Base-by-base conservation (phyloP, 2,888 invertebrate species). In the Drosophila leonis region DNA sequence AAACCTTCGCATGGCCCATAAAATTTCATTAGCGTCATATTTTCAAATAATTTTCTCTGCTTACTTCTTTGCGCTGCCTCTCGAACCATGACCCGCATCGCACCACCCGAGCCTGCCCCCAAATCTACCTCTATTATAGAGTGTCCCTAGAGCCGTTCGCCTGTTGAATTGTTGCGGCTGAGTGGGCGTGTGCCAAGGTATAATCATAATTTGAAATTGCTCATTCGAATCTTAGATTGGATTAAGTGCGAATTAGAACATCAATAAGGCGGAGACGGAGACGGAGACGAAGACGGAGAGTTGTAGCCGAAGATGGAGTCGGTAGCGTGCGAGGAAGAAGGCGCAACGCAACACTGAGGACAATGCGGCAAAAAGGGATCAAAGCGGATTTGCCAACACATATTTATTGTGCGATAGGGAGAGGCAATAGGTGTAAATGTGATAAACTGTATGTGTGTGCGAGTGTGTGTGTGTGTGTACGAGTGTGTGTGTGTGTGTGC, bases 191-290 rank as follows among this genome's bases (percentile, higher is more conserved):
- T 63, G 72, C 75, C 75, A 78, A 86, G 85, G 87, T 82, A 87
- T 90, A 86, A 90, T 90, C 90, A 90, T 90, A 90, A 90, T 87
- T 87, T 82, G 79, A 90, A 90, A 90, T 90, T 90, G 84, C 87
- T 90, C 90, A 90, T 90, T 88, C 90, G 87, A 82, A 88, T 90
- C 90, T 89, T 88, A 89, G 81, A 89, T 89, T 88, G 90, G 88
- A 88, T 88, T 88, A 90, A 83, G 90, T 88, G 90, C 77, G 89
- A 88, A 90, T 88, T 88, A 88, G 90, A 87, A 82, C 88, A 90
- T 88, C 90, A 88, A 90, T 89, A 88, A 90, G 90, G 79, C 81
- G 78, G 46, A 67, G 61, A 24, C 46, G 27, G 61, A 57, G 48
- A 52, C 39, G 20, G 41, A 48, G 29, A 54, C 39, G 35, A 4